Percentiles rank a stretch among this genome's conserved stretches.
These are phyloP conservation scores for Drosophila melanica DNA, from an alignment of 1,140 invertebrate species.

Conservation along the genomic window DNA sequence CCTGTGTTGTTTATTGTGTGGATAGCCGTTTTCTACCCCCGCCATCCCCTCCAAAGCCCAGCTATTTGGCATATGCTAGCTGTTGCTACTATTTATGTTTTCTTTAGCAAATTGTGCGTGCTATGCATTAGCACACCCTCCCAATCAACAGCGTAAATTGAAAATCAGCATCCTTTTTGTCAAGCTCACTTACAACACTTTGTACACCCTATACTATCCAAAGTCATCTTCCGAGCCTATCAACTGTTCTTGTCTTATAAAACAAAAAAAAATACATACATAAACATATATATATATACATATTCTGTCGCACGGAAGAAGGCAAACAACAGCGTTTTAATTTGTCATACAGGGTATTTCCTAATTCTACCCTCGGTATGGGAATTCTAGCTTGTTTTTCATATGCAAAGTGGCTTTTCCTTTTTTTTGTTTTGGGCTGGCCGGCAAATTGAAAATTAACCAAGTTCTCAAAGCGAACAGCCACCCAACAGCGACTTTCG, in stretches of 20 bases:
- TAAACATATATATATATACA: too few relatives aligned
- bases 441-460: slow-evolving; percentile 75
- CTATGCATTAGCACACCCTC: slow-evolving; percentile 28
- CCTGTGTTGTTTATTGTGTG: slow-evolving; percentile 49
- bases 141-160: slow-evolving; percentile 29
- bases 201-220: background rate
- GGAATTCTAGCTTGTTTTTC: background rate
- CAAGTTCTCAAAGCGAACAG: slow-evolving; percentile 38
- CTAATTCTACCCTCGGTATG: background rate
- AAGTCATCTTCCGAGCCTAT: background rate
- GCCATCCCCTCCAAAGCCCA: background rate
- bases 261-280: too few relatives aligned
- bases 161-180: slow-evolving; percentile 47
- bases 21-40: background rate
- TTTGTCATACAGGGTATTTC: background rate
- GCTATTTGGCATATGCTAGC: slow-evolving; percentile 65
- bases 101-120: slow-evolving; percentile 79
- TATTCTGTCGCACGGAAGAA: background rate
- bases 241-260: too few relatives aligned
- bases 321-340: background rate
- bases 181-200: slow-evolving; percentile 60
- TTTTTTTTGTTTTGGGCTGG: slow-evolving; percentile 27
- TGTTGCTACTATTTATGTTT: slow-evolving; percentile 75
- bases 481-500: slow-evolving; percentile 28
- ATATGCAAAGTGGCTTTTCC: slow-evolving; percentile 12